Evolutionary conservation across 2,113 vertebrate species (phyloP).

Genomic region (Falco punctatus): DNA sequence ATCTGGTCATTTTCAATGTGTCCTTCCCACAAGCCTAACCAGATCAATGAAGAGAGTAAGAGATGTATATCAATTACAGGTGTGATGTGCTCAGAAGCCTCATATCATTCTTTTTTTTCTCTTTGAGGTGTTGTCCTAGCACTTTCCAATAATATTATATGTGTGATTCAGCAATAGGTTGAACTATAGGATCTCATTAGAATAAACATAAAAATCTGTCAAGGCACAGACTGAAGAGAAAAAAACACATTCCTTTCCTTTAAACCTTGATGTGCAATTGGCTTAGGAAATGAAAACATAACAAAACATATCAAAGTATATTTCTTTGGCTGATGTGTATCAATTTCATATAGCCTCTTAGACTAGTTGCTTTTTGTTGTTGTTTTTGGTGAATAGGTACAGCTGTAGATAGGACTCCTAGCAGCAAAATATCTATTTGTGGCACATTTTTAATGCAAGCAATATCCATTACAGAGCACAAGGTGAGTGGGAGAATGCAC

Average conservation of each 20-base stretch:
- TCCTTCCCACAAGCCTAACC: background rate
- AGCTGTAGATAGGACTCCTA: background rate
- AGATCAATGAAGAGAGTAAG: background rate
- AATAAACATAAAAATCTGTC: background rate
- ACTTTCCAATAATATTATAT: background rate
- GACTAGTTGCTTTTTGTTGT: background rate
- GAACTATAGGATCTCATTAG: background rate
- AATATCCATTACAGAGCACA: background rate
- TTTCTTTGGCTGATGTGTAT: background rate
- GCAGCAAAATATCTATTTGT: background rate
- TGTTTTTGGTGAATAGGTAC: background rate
- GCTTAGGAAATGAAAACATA: background rate
- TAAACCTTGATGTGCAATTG: background rate
- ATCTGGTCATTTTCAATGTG: background rate
- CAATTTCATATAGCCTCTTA: background rate
- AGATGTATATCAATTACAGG: background rate
- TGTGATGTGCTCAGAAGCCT: background rate
- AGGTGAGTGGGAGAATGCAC: background rate
- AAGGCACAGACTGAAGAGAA: background rate
- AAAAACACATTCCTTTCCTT: background rate
- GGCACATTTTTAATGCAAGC: background rate
- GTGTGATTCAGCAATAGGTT: background rate
- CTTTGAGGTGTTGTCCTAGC: background rate
- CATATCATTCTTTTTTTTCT: background rate
- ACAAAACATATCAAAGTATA: background rate